Base-by-base conservation (phyloP, 1,140 invertebrate species). In the Lutraria rhynchaena region DNA sequence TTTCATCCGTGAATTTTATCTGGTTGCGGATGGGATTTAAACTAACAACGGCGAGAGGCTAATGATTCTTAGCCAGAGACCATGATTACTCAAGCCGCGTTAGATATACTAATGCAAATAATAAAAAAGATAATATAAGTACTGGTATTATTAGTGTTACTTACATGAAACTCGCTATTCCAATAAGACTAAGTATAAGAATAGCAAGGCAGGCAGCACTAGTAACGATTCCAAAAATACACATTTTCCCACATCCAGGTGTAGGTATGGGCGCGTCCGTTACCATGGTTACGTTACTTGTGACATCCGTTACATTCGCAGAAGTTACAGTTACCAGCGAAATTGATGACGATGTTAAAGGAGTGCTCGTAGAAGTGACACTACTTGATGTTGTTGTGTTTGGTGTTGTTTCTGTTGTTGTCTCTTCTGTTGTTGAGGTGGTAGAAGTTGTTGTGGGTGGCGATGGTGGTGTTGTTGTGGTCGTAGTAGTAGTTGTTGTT, bases 401-500 rank as follows among this genome's bases (percentile, higher is more conserved):
- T 44, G 63, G 13, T 49, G 19, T n/a, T 46, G 3, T 0, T 29
- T 22, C 19, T 3, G 41, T 0, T 4, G 44, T 46, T 1, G 63
- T 67, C 4, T 22, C 29, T 49, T n/a, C 17, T 24, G 31, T 24
- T 13, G 22, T 37, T 44, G 61, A 2, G 15, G 35, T 37, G 27
- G 61, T 65, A 29, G 63, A 29, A 5, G 37, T 67, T 33, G n/a
- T 67, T 22, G 4, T 19, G 7, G 51, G 5, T n/a, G 17, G 4
- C 24, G 51, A 5, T 1, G 63, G 7, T 3, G 63, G 22, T 3
- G 63, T 46, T 31, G 63, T 22, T 51, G 41, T 31, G 27, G 63
- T 51, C 0, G 63, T 67, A 15, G 63, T 51, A 27, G 41, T 49
- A 17, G 63, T 67, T 3, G 63, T 67, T 31, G 63, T 67, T 24